phyloP scores from a whole-genome alignment of 2,113 vertebrate species.

The Grammomys surdaster region DNA sequence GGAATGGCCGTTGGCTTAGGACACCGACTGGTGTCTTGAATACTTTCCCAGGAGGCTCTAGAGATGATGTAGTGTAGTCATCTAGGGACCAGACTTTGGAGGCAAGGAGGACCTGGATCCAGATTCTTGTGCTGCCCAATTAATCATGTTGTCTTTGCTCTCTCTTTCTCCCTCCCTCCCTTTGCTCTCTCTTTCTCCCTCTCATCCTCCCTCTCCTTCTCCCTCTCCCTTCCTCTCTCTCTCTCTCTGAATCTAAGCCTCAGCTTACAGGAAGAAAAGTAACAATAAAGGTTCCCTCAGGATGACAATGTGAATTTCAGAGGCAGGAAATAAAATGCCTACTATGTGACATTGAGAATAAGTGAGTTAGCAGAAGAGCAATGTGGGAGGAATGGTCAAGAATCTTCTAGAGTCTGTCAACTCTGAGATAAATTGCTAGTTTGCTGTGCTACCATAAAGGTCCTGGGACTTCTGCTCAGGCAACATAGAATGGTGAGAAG shows the following conservation, averaged over 20 bases:
- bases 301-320: not conserved
- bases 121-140: not conserved
- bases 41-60: not conserved
- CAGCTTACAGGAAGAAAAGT: not conserved
- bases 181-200: not conserved
- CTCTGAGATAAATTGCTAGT: slow-evolving; percentile 20
- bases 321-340: not conserved
- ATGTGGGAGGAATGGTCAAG: not conserved
- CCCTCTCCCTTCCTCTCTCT: not conserved
- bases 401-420: not conserved
- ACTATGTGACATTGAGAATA: not conserved
- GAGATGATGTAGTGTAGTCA: not conserved
- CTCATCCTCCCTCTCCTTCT: not conserved
- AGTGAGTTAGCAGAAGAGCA: not conserved
- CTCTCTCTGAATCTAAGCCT: not conserved
- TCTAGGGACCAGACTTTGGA: not conserved
- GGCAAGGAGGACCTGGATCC: not conserved
- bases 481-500: not conserved
- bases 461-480: not conserved
- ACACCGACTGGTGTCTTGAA: not conserved
- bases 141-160: not conserved
- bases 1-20: not conserved
- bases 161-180: not conserved
- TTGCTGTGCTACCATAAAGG: not conserved
- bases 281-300: not conserved